Evolutionary conservation across 2,888 invertebrate genomes (phyloP).

Genomic region (Neria commutata): DNA sequence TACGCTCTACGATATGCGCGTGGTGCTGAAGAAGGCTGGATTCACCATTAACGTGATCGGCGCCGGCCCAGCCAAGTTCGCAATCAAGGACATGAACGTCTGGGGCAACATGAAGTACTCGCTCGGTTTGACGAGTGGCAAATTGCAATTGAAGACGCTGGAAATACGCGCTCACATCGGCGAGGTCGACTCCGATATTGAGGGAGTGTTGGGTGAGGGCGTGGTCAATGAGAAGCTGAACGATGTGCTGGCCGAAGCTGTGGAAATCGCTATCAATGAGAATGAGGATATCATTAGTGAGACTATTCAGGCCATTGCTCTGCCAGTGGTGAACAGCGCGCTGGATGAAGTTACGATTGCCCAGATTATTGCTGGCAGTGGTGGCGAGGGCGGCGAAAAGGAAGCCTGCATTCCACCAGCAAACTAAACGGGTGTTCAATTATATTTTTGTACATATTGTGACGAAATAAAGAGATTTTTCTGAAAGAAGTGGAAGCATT

Average conservation of each 20-base stretch:
- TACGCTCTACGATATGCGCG: constrained; percentile 44
- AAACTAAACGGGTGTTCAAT: constrained; percentile 21
- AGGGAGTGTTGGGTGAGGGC: constrained; percentile 52
- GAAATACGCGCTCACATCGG: constrained; percentile 47
- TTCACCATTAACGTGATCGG: constrained; percentile 52
- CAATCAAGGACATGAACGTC: constrained; percentile 46
- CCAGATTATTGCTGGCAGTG: constrained; percentile 31
- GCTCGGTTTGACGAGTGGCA: constrained; percentile 41
- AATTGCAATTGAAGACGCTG: constrained; percentile 47
- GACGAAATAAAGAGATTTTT: neutral
- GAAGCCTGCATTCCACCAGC: constrained; percentile 46
- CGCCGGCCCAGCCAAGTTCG: constrained; percentile 47
- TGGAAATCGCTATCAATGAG: constrained; percentile 46
- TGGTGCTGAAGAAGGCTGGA: constrained; percentile 48
- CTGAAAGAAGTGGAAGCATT: too few relatives aligned
- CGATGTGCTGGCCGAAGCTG: constrained; percentile 43
- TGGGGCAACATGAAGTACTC: constrained; percentile 49
- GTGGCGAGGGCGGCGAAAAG: constrained; percentile 42
- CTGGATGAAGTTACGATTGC: constrained; percentile 37
- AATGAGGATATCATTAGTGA: constrained; percentile 48
- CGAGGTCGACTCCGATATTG: constrained; percentile 50
- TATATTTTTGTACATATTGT: neutral
- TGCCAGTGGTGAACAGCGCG: constrained; percentile 43
- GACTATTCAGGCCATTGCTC: constrained; percentile 41
- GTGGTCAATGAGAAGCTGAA: constrained; percentile 49